Base-by-base conservation (phyloP, 2,888 invertebrate genomes). In the Catocala sponsa region DNA sequence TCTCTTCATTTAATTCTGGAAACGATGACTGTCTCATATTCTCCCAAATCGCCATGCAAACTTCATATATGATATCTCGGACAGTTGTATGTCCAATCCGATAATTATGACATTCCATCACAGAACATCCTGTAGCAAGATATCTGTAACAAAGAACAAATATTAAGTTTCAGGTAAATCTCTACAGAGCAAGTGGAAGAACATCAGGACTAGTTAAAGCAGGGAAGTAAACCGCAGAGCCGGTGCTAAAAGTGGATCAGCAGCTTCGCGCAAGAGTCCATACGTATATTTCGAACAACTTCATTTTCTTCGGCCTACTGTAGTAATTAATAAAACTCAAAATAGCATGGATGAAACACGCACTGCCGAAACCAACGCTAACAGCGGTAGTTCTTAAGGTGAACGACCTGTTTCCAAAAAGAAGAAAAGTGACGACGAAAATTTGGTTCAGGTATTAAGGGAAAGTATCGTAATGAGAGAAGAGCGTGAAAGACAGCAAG, bases 401-500 rank as follows among this genome's bases (percentile, higher is more conserved):
- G 74, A 74, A 73, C 70, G 70, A 15, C 2, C 15, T 15, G 15
- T 15, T 15, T 15, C 15, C 15, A 15, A 15, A 15, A 15, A 15
- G 15, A 76, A 76, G 70, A 74, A 72, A 73, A 73, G 68, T 72
- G 74, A 74, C 68, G 70, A 76, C 70, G 71, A 78, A 60, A 71
- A 72, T 72, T 75, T 69, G 68, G 70, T 72, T 55, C 71, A 71
- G 65, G 68, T 75, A 74, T 77, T 15, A 15, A 74, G 68, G 75
- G 70, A 77, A 74, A 76, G 71, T 74, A 76, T 72, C 60, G 72
- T 69, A 73, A 75, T 74, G 71, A 76, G 68, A 76, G 68, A 74
- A 71, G 68, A 74, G 72, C 74, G 72, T 74, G 72, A 74, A 72
- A 70, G 69, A 72, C 64, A 72, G 70, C 76, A 74, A 72, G 71